These are phyloP conservation scores for Chaetoderma sp. DNA, from an alignment of 2,888 invertebrate genomes.

Conservation along the genomic window DNA sequence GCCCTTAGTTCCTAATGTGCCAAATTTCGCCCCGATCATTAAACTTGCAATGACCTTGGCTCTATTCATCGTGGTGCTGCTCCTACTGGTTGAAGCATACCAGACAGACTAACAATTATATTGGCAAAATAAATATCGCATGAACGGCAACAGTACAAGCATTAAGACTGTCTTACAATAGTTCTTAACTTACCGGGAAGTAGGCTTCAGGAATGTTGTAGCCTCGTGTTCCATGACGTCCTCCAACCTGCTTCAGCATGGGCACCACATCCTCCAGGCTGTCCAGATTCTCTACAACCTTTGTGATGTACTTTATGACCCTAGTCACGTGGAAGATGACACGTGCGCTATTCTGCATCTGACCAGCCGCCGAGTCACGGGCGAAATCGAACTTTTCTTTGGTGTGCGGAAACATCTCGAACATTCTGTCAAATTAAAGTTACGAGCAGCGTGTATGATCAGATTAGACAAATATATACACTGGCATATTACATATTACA, in stretches of 20 bases:
- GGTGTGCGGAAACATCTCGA: not conserved
- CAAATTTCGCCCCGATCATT: too few relatives aligned
- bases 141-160: too few relatives aligned
- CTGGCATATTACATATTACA: too few relatives aligned
- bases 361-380: constrained; percentile 1
- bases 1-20: too few relatives aligned
- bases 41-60: too few relatives aligned
- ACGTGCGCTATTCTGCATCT: constrained; percentile 12
- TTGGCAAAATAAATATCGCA: too few relatives aligned
- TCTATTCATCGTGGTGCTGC: too few relatives aligned
- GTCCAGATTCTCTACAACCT: constrained; percentile 9
- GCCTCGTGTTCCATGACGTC: constrained; percentile 7
- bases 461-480: too few relatives aligned
- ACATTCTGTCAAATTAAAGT: not conserved
- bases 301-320: constrained; percentile 3
- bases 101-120: too few relatives aligned
- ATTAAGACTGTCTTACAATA: too few relatives aligned
- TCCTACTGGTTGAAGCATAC: too few relatives aligned
- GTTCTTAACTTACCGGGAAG: not conserved
- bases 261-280: constrained; percentile 10
- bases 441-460: too few relatives aligned
- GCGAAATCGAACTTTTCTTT: constrained; percentile 14
- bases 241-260: constrained; percentile 8
- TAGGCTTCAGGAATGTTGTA: constrained; percentile 8
- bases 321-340: constrained; percentile 18